Evolutionary conservation across 2,113 vertebrate genomes (phyloP).

Genomic region (Istiophorus platypterus): DNA sequence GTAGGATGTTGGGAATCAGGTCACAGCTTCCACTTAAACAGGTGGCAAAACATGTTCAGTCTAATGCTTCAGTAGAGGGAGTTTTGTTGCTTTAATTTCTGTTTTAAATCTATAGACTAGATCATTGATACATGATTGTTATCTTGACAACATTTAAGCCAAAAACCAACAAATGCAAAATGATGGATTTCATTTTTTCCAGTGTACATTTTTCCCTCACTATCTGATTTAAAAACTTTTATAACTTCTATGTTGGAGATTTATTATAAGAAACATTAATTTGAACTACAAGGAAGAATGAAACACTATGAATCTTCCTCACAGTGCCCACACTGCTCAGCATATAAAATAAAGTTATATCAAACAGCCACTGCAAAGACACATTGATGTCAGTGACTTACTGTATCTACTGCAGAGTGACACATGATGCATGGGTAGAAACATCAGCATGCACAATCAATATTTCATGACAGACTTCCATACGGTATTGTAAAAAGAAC

Average conservation of each 20-base stretch:
- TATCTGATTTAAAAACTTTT: background rate
- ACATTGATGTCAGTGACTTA: background rate
- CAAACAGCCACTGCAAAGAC: background rate
- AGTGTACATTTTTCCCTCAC: too few relatives aligned
- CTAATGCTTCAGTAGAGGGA: background rate
- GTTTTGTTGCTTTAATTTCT: background rate
- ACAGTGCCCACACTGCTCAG: background rate
- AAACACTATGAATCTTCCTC: background rate
- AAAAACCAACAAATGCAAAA: too few relatives aligned
- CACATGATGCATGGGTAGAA: constrained; percentile 45
- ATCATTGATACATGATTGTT: background rate
- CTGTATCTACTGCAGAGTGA: constrained; percentile 20
- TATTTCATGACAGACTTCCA: constrained; percentile 65
- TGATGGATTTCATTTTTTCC: too few relatives aligned
- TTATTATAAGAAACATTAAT: background rate
- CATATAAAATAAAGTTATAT: background rate
- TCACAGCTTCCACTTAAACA: constrained; percentile 1
- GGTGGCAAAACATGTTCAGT: background rate
- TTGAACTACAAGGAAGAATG: background rate
- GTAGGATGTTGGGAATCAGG: background rate
- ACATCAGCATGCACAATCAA: constrained; percentile 71
- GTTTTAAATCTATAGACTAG: background rate
- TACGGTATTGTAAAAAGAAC: constrained; percentile 14
- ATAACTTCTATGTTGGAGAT: too few relatives aligned
- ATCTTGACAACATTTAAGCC: too few relatives aligned